Evolutionary conservation across 2,797 vertebrate genomes (phyloP), one percentile per base, ranked within the genome.

Genomic region (Eremophila alpestris): DNA sequence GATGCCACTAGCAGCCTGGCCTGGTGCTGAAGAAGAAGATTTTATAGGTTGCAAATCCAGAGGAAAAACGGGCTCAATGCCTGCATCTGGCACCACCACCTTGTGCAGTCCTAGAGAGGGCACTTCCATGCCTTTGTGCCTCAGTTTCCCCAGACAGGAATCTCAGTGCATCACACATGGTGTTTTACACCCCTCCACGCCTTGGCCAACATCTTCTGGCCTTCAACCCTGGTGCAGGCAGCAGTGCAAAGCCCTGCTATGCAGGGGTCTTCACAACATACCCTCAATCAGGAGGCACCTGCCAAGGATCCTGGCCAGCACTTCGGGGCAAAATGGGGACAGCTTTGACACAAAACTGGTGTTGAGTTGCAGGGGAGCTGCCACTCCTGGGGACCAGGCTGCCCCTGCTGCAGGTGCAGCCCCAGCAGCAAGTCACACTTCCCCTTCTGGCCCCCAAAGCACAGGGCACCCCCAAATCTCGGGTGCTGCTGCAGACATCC

Each of bases 31-130:
- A 23, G 17, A 36, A 18, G n/a, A 64, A 48, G 34, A 29, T 54
- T 48, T 48, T 46, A 10, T 4, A 30, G 7, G 21, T 7, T 45
- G 29, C 8, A 89, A 70, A 46, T 46, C 29, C 45, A 54, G 67
- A 54, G 52, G 13, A 14, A 54, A 78, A 64, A 54, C 0, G 0
- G 26, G 52, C 13, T 65, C 52, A 58, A 0, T 7, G 13, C n/a
- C 15, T 46, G 51, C 40, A 40, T 65, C 18, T 58, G 65, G 29
- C 40, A 65, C 30, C 26, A 40, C 10, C 58, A 41, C 30, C 16
- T 32, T 32, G 40, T n/a, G 41, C 55, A 60, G 41, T 23, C 48
- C 62, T 15, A 36, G 12, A 48, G 55, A 36, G 32, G 22, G 23
- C 30, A 55, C 32, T 43, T 48, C 18, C 16, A 16, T 12, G 27